Evolutionary conservation across 1,140 invertebrate genomes (phyloP).

Genomic region (roundworm (Caenorhabditis elegans)): DNA sequence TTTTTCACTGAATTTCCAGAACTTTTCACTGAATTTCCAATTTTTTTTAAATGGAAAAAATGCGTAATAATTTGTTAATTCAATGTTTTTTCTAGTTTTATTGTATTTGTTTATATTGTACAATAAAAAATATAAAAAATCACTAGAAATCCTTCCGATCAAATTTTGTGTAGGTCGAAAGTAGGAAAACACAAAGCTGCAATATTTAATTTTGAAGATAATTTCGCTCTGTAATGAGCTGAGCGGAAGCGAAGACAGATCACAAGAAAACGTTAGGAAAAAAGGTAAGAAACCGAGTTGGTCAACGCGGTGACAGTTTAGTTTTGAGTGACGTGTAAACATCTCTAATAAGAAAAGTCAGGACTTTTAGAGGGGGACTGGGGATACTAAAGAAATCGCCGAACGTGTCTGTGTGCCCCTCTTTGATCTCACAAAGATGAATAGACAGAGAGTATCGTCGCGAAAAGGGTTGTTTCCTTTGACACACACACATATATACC

Average conservation of each 20-base stretch:
- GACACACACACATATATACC: constrained; percentile 23
- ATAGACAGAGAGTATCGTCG: constrained; percentile 21
- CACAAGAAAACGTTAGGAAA: neutral
- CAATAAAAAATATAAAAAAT: too few species aligned
- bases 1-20: too few species aligned
- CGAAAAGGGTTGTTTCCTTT: constrained; percentile 7
- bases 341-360: neutral
- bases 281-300: neutral
- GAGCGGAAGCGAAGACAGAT: neutral
- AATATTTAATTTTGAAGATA: neutral
- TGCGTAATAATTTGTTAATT: too few species aligned
- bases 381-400: constrained; percentile 1
- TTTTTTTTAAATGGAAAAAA: too few species aligned
- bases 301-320: neutral
- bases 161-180: too few species aligned
- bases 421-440: neutral
- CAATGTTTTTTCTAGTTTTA: too few species aligned
- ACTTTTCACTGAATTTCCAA: too few species aligned
- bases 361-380: neutral
- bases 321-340: constrained; percentile 29
- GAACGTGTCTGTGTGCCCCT: neutral
- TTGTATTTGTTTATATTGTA: too few species aligned
- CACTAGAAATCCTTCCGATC: too few species aligned
- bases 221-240: neutral
- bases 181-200: too few species aligned